Evolutionary conservation across 2,797 vertebrate genomes (phyloP).

Genomic region (Serranus cabrilla): DNA sequence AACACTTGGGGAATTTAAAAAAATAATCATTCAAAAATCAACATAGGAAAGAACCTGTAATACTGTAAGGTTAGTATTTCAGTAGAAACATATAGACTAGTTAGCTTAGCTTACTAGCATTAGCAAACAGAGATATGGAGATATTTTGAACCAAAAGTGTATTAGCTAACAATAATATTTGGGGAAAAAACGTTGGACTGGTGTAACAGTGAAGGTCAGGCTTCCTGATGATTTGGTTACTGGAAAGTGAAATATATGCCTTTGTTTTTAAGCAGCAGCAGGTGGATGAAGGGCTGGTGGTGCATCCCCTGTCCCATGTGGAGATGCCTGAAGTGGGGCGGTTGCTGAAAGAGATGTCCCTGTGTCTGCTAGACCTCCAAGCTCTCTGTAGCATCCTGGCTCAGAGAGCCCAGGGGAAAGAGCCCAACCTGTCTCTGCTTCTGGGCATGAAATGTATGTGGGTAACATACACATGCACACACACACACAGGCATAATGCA

Average conservation of each 20-base stretch:
- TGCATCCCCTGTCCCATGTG: slow-evolving; percentile 47
- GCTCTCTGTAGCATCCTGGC: slow-evolving; percentile 94
- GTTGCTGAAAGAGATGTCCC: slow-evolving; percentile 95
- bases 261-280: slow-evolving; percentile 80
- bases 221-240: background rate
- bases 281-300: slow-evolving; percentile 75
- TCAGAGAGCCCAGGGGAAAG: slow-evolving; percentile 94
- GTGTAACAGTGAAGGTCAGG: background rate
- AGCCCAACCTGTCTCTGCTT: slow-evolving; percentile 95
- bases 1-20: no score
- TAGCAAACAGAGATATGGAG: no score
- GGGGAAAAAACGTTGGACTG: background rate
- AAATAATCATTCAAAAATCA: no score
- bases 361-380: slow-evolving; percentile 94
- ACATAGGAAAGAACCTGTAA: no score
- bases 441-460: slow-evolving; percentile 94
- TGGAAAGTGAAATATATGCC: background rate
- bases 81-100: no score
- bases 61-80: no score
- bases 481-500: background rate
- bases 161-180: background rate
- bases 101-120: no score
- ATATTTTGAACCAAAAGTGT: no score
- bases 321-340: slow-evolving; percentile 82
- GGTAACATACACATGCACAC: background rate